Percentiles rank a stretch among this genome's conserved stretches.
phyloP scores from a whole-genome alignment of 2,888 invertebrate genomes.

The Drosophila yooni region DNA sequence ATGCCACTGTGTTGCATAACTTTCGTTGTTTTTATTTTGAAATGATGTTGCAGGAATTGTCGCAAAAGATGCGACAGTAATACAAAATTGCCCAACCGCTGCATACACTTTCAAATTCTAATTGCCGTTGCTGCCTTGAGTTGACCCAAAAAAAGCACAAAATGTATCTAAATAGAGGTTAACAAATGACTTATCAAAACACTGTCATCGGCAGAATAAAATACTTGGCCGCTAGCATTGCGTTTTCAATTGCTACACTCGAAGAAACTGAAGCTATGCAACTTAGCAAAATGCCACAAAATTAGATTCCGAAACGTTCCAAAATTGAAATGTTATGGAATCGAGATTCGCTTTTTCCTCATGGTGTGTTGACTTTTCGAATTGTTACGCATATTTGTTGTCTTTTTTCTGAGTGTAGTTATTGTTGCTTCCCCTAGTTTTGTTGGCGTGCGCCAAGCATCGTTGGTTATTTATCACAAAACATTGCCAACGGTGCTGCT shows the following conservation, averaged over 20 bases:
- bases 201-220: slow-evolving; percentile 59
- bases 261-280: neutral
- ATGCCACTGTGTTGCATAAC: slow-evolving; percentile 59
- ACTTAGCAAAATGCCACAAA: neutral
- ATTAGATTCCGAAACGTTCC: neutral
- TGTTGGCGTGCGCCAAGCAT: slow-evolving; percentile 72
- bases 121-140: slow-evolving; percentile 8
- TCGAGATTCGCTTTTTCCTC: neutral
- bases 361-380: too few relatives aligned
- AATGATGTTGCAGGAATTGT: slow-evolving; percentile 15
- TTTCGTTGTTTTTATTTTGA: slow-evolving; percentile 56
- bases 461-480: slow-evolving; percentile 65
- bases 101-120: slow-evolving; percentile 19
- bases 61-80: slow-evolving; percentile 13
- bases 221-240: slow-evolving; percentile 50
- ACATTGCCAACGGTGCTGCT: slow-evolving; percentile 56
- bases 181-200: slow-evolving; percentile 63
- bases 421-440: slow-evolving; percentile 38
- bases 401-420: neutral
- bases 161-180: neutral
- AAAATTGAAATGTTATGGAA: neutral
- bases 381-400: neutral
- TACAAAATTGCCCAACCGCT: neutral
- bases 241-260: slow-evolving; percentile 53
- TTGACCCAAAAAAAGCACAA: slow-evolving; percentile 49